Base-by-base conservation (phyloP, 2,113 vertebrate species). In the Lophius piscatorius region DNA sequence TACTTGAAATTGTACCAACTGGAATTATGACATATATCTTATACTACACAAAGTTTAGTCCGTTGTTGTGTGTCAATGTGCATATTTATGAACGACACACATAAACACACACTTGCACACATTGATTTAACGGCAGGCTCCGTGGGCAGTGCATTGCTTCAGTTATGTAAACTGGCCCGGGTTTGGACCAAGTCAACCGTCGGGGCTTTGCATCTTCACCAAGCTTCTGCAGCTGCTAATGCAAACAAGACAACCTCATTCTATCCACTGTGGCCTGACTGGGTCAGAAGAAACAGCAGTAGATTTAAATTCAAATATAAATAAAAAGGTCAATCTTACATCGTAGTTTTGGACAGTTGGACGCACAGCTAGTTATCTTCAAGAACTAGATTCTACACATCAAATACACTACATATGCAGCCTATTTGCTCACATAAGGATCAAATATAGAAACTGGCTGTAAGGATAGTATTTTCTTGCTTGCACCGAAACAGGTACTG, bases 91-190 rank as follows among this genome's bases (percentile, higher is more conserved):
- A 46, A 12, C 59, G 63, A 61, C 48, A 50, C 21, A 44, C 38
- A 42, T 44, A 63, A 26, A 68, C 66, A 70, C 50, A 64, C 69
- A 16, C 51, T 50, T 36, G 74, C 58, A 66, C 66, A 56, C 33
- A 23, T 38, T 28, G 71, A 87, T 82, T 90, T 90, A 90, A 92
- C 90, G 83, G 90, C 89, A 70, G 87, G 55, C 70, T 70, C 69
- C 48, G 69, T 18, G 51, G 77, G 62, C 77, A 79, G 73, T 70
- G 77, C 50, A 74, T 62, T 64, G 66, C 89, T 90, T 89, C 91
- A 91, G 91, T 91, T 92, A 91, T 92, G 89, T 92, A 92, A 92
- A 92, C 91, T 72, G 83, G 72, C 58, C 62, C 35, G 33, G 49
- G 78, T 85, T 83, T 62, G 82, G 71, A 90, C 47, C 82, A 84